These are phyloP conservation scores for Ctenopoma multispine DNA, from an alignment of 2,797 vertebrate genomes.

Conservation along the genomic window DNA sequence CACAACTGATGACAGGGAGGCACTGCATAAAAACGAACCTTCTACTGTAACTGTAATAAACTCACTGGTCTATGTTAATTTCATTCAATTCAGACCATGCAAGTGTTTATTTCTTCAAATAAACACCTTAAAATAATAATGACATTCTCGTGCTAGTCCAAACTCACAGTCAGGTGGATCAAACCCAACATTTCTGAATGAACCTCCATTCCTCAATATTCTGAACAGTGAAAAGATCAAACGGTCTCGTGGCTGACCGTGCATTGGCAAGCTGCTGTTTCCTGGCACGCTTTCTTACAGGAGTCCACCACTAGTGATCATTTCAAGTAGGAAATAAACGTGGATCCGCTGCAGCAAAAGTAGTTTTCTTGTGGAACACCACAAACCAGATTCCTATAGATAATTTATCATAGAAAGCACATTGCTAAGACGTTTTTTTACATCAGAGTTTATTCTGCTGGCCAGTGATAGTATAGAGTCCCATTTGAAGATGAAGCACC, in stretches of 20 bases:
- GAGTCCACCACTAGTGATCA: background rate
- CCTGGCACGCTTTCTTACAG: too few relatives aligned
- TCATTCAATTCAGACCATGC: too few relatives aligned
- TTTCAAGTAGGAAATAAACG: slow-evolving; percentile 16
- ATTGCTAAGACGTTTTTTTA: slow-evolving; percentile 1
- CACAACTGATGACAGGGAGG: background rate
- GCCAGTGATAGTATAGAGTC: background rate
- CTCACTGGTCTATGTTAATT: too few relatives aligned
- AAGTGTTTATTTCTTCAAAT: too few relatives aligned
- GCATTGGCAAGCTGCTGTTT: too few relatives aligned
- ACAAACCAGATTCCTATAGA: slow-evolving; percentile 18
- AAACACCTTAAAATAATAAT: too few relatives aligned
- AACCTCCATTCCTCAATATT: too few relatives aligned
- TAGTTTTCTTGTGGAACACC: slow-evolving; percentile 23
- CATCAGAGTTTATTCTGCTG: background rate
- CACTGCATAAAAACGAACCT: background rate
- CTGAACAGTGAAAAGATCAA: too few relatives aligned
- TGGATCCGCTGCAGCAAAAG: slow-evolving; percentile 27
- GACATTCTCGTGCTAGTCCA: too few relatives aligned
- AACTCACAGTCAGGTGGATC: too few relatives aligned
- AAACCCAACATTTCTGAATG: too few relatives aligned
- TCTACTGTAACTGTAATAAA: background rate
- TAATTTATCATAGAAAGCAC: slow-evolving; percentile 29
- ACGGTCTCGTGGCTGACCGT: too few relatives aligned
- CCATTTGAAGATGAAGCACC: slow-evolving; percentile 5